Conservation (phyloP, 2,888 invertebrate genomes). For the Disparrhopalites patrizii region DNA sequence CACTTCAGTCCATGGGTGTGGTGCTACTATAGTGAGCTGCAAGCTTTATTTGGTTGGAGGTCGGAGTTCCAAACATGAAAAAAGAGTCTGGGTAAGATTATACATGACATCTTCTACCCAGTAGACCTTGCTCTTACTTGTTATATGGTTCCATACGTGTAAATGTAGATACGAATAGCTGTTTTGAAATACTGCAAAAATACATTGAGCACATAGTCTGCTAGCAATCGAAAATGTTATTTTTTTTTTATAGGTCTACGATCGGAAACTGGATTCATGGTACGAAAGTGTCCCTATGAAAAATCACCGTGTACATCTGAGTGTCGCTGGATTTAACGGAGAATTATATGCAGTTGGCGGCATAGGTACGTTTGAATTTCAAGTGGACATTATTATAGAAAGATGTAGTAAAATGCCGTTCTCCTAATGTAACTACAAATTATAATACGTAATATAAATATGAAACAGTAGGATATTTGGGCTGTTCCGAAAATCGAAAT, state of each 20-base stretch:
- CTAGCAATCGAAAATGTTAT: background rate
- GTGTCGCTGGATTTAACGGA: slow-evolving; percentile 49
- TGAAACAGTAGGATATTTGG: too few relatives aligned
- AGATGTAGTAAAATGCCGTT: too few relatives aligned
- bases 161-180: background rate
- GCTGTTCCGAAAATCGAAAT: too few relatives aligned
- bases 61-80: slow-evolving; percentile 47
- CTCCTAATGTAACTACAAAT: too few relatives aligned
- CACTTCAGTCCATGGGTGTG: slow-evolving; percentile 49
- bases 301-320: slow-evolving; percentile 48
- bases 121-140: background rate
- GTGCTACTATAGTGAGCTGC: slow-evolving; percentile 49
- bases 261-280: slow-evolving; percentile 49
- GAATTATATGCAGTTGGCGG: slow-evolving; percentile 50
- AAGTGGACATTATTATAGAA: too few relatives aligned
- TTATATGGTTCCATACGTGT: background rate
- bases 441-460: too few relatives aligned
- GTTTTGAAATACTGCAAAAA: background rate
- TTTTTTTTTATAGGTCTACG: slow-evolving; percentile 47
- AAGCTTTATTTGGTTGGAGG: slow-evolving; percentile 50
- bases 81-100: slow-evolving; percentile 48
- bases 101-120: too few relatives aligned
- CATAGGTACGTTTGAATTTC: too few relatives aligned
- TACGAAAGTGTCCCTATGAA: slow-evolving; percentile 48
- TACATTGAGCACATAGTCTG: background rate